Evolutionary conservation across 2,797 vertebrate genomes (phyloP), one percentile per base, ranked within the genome.

Genomic region (Parambassis ranga): DNA sequence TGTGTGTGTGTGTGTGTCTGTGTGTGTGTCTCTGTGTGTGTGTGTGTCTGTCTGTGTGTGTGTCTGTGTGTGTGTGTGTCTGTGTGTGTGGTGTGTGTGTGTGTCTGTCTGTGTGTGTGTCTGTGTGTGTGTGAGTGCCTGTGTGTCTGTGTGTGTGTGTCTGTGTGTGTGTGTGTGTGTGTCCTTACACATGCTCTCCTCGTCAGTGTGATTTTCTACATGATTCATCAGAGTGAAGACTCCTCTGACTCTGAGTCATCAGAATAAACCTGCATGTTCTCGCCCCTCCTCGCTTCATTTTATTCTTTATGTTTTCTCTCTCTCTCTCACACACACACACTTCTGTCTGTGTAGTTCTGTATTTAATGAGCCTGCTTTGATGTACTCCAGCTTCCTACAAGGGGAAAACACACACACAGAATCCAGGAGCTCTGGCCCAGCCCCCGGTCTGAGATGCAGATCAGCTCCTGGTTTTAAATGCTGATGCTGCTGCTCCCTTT

Each of bases 161-260:
- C 36, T 41, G 10, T 10, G 11, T 27, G 28, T 19, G 18, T 28
- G 19, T 26, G 63, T 43, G 61, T 28, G 31, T 4, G 20, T 39
- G 39, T 9, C 4, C 49, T 19, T 44, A 47, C 48, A 59, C 57
- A 52, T 51, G 47, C 35, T 61, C 50, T 52, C 23, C 5, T 43
- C 8, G 4, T 47, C 62, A 37, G 49, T 66, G 68, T 68, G 38
- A 62, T 73, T 42, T 71, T 65, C 68, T 44, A 31, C 65, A 65
- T 63, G 72, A 71, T 67, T 75, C 67, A 71, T 77, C 61, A 52
- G 27, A 75, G 38, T 60, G 22, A 60, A 62, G 63, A 69, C 50
- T 77, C 62, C 50, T 63, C 35, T 47, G 41, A 66, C 59, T 79
- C 69, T 84, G 81, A 84, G 39, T 82, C 81, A 81, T 78, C 71